Evolutionary conservation across 1,140 invertebrate species (phyloP).

Genomic region (Bombyx mori): ASM3026992v2 NC_085111.1:13143501-13144000

Average conservation of each 20-base stretch:
- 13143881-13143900: slow-evolving; percentile 33
- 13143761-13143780: slow-evolving; percentile 57
- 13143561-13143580: slow-evolving; percentile 63
- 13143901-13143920: slow-evolving; percentile 63
- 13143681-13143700: slow-evolving; percentile 67
- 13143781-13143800: slow-evolving; percentile 30
- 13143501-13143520: slow-evolving; percentile 28
- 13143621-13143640: slow-evolving; percentile 53
- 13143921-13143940: slow-evolving; percentile 70
- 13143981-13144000: slow-evolving; percentile 66
- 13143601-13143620: slow-evolving; percentile 56
- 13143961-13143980: slow-evolving; percentile 63
- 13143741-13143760: slow-evolving; percentile 67
- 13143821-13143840: slow-evolving; percentile 71
- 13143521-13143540: slow-evolving; percentile 38
- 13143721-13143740: slow-evolving; percentile 68
- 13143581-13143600: slow-evolving; percentile 21
- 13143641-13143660: slow-evolving; percentile 55
- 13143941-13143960: slow-evolving; percentile 72
- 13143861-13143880: slow-evolving; percentile 34
- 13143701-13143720: slow-evolving; percentile 58
- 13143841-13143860: slow-evolving; percentile 69
- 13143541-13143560: slow-evolving; percentile 65
- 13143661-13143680: slow-evolving; percentile 70
- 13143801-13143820: slow-evolving; percentile 68